Conservation (phyloP, 2,888 invertebrate genomes). For the Aromia moschata region DNA sequence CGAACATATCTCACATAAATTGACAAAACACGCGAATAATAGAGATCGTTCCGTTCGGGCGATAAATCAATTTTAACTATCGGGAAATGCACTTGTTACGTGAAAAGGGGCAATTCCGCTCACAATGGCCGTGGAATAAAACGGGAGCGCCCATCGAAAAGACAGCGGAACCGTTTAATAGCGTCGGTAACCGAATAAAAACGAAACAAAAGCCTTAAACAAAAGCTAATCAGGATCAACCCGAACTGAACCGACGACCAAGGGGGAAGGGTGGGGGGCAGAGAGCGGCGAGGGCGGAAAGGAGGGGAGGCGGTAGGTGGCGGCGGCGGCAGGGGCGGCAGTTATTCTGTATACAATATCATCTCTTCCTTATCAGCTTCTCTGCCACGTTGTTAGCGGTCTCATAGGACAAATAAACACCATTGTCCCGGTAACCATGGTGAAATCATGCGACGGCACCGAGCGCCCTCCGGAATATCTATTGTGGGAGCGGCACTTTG, state of each 20-base stretch:
- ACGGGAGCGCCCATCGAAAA: constrained; percentile 44
- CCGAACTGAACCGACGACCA: constrained; percentile 27
- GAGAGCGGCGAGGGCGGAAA: constrained; percentile 30
- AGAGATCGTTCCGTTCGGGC: constrained; percentile 32
- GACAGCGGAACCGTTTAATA: constrained; percentile 47
- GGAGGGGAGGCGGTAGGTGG: too few species aligned
- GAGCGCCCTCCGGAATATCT: constrained; percentile 48
- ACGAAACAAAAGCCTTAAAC: constrained; percentile 50
- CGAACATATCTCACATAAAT: constrained; percentile 24
- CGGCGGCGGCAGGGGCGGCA: constrained; percentile 29
- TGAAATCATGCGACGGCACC: constrained; percentile 63
- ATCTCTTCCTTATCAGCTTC: constrained; percentile 63
- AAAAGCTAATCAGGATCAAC: constrained; percentile 52
- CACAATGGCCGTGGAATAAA: constrained; percentile 42
- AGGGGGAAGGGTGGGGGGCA: constrained; percentile 28
- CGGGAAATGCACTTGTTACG: constrained; percentile 43
- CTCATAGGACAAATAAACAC: constrained; percentile 65
- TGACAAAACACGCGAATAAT: constrained; percentile 36
- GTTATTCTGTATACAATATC: constrained; percentile 63
- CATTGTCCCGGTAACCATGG: constrained; percentile 65
- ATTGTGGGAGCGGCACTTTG: constrained; percentile 31
- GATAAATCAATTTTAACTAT: constrained; percentile 44
- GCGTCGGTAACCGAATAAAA: constrained; percentile 40
- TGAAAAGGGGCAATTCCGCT: constrained; percentile 43
- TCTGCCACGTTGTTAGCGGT: constrained; percentile 65